Percentiles rank a stretch among this genome's conserved stretches.
Conservation (phyloP, 2,888 invertebrate species). For the Drosophila mimica region DNA sequence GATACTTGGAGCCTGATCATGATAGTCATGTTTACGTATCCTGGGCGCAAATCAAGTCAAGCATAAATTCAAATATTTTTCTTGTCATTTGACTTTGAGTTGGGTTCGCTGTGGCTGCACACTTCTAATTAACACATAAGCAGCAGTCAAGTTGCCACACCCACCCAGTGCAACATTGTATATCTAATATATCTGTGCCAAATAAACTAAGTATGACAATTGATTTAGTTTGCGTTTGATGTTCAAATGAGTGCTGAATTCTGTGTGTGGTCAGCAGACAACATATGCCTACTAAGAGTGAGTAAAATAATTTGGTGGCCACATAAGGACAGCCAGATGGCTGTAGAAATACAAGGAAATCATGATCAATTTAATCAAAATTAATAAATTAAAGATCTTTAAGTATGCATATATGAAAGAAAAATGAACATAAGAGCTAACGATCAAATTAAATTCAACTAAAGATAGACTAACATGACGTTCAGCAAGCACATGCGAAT, state of each 20-base stretch:
- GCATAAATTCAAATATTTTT: conserved; percentile 78
- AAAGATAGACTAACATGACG: neutral
- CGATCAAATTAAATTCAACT: neutral
- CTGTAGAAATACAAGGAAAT: neutral
- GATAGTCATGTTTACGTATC: conserved; percentile 35
- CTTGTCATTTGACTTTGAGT: conserved; percentile 63
- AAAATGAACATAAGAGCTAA: too few species aligned
- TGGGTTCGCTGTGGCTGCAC: conserved; percentile 41
- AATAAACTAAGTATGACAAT: conserved; percentile 30
- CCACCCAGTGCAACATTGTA: neutral
- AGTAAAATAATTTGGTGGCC: neutral
- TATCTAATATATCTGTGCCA: conserved; percentile 28
- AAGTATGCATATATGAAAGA: neutral
- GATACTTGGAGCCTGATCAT: conserved; percentile 33
- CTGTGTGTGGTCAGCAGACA: conserved; percentile 43
- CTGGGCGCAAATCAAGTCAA: conserved; percentile 60
- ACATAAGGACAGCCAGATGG: neutral
- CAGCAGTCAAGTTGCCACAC: conserved; percentile 42
- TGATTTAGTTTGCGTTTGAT: conserved; percentile 22
- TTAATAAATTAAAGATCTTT: neutral
- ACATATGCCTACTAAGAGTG: neutral
- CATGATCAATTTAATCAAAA: neutral
- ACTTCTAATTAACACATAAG: conserved; percentile 77
- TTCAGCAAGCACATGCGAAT: neutral
- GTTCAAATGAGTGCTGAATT: conserved; percentile 33